Evolutionary conservation across 2,113 vertebrate species (phyloP), one percentile per base, ranked within the genome.

Genomic region (Hassar affinis): DNA sequence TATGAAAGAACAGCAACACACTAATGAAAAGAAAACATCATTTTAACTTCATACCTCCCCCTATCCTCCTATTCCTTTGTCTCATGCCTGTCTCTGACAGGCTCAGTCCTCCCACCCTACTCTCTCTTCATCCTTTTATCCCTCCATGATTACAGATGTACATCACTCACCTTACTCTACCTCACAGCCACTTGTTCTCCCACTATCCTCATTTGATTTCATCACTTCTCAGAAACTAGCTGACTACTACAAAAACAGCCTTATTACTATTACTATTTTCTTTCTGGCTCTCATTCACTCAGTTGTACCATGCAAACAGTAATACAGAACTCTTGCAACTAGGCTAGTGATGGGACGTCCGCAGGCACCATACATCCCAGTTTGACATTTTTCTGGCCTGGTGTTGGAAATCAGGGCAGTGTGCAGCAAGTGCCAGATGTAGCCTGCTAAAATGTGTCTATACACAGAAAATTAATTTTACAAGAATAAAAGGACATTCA

Each of bases 201-300:
- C 42, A 76, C 33, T 61, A n/a, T 76, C 45, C 49, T 69, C 83
- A 80, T 85, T 35, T 51, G 84, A 86, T 85, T 85, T 84, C 85
- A 61, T 62, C 82, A 71, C 30, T 22, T 88, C 78, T 87, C 80
- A 56, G 18, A 74, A 89, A n/a, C 80, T 89, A 86, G 82, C 71
- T 81, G 89, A 90, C 88, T 84, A 89, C 86, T 87, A 82, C 84
- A 8, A 54, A 76, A 54, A 54, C 35, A 54, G 17, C 3, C 10
- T 52, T 52, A 10, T 33, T 33, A 33, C n/a, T 51, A 18, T 51
- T 30, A 51, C 15, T 51, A 33, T 52, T 27, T 27, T 30, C n/a
- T 49, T 51, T 27, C 88, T 88, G 85, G 89, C 81, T 49, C 83
- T 90, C 85, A 88, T 89, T 85, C 59, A 85, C 87, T 89, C 82